phyloP scores from a whole-genome alignment of 2,888 invertebrate species.

The Rhagophthalmus giganteus region DNA sequence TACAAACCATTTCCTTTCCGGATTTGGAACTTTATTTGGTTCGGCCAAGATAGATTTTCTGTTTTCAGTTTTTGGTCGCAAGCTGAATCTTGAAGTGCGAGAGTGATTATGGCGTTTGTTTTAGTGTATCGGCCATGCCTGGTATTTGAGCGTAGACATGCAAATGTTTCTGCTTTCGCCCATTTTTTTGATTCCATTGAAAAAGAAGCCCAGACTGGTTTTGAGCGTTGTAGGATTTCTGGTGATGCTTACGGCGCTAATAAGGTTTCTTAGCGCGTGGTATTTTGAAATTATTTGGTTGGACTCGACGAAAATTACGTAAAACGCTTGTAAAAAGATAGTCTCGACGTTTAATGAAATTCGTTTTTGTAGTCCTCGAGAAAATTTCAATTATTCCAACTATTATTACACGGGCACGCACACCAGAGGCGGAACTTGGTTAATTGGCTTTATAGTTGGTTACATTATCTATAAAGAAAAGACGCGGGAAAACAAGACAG shows the following conservation, averaged over 20 bases:
- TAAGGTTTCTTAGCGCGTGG: background rate
- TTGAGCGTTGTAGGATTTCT: constrained; percentile 1
- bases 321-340: background rate
- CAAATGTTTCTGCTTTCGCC: constrained; percentile 49
- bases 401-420: constrained; percentile 32
- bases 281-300: background rate
- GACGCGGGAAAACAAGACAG: too few relatives aligned
- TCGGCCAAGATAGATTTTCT: too few relatives aligned
- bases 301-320: background rate
- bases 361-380: background rate
- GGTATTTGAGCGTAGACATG: constrained; percentile 51
- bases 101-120: too few relatives aligned
- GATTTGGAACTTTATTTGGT: too few relatives aligned
- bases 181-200: constrained; percentile 43
- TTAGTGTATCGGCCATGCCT: constrained; percentile 47
- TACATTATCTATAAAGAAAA: background rate
- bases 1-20: too few relatives aligned
- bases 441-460: constrained; percentile 33
- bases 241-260: background rate
- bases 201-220: constrained; percentile 16
- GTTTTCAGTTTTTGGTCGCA: too few relatives aligned
- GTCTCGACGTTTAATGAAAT: background rate
- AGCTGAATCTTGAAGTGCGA: too few relatives aligned
- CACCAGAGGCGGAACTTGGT: constrained; percentile 33
- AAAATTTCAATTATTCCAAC: background rate